Percentiles rank a stretch among this genome's conserved stretches.
phyloP scores from a whole-genome alignment of 1,140 invertebrate species.

The Platorchestia sp. region DNA sequence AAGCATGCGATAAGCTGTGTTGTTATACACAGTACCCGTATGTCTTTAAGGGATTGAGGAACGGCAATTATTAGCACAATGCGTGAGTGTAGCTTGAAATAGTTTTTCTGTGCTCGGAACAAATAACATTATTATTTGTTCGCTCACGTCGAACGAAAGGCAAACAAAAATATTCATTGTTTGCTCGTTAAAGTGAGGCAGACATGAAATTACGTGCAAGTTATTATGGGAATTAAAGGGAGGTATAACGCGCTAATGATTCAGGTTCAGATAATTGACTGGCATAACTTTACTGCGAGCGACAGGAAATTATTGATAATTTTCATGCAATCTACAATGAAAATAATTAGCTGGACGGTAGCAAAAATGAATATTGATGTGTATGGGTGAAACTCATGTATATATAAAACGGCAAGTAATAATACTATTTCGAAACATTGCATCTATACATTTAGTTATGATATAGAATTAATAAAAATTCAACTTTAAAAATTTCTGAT shows the following conservation, averaged over 20 bases:
- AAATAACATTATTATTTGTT: not conserved
- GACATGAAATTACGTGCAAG: not conserved
- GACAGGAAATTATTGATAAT: not conserved
- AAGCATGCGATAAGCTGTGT: too few relatives aligned
- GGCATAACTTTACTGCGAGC: not conserved
- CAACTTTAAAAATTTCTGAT: not conserved
- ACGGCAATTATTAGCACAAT: not conserved
- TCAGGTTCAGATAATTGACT: not conserved
- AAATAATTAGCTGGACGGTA: not conserved
- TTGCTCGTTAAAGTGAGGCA: not conserved
- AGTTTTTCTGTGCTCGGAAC: not conserved
- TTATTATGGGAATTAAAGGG: not conserved
- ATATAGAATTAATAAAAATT: not conserved
- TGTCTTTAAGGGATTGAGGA: too few relatives aligned
- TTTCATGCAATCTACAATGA: not conserved
- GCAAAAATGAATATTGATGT: not conserved
- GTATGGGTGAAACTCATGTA: not conserved
- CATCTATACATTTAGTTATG: not conserved
- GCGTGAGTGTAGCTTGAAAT: not conserved
- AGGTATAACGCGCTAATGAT: not conserved
- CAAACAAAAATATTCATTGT: not conserved
- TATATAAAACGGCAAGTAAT: not conserved
- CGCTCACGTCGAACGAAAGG: not conserved
- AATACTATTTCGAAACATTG: not conserved
- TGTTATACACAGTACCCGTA: too few relatives aligned